A percentile compares a stretch with the other conserved stretches of the same genome.
Conservation (phyloP, 2,797 vertebrate species). For the Tangara arthus region DNA sequence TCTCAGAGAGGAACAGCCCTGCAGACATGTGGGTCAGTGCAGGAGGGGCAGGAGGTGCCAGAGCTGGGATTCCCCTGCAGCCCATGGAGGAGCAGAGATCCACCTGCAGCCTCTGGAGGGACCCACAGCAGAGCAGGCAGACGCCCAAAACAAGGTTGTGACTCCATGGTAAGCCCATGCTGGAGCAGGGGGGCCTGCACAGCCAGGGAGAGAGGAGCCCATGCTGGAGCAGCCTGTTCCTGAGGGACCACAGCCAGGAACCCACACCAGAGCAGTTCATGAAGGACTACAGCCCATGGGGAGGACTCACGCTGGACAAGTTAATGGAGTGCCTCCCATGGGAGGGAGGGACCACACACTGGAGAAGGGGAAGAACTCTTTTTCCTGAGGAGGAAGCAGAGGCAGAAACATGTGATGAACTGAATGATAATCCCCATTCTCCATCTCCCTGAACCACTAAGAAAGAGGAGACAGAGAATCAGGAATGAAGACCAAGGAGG, state of each 20-base stretch:
- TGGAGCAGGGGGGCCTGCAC: neutral
- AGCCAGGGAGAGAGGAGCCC: neutral
- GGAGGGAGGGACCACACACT: neutral
- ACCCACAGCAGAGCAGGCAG: accelerated
- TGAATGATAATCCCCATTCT: neutral
- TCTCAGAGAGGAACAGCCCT: neutral
- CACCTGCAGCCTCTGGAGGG: neutral
- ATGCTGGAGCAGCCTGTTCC: neutral
- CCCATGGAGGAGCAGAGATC: neutral
- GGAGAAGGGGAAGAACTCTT: neutral
- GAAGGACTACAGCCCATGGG: neutral
- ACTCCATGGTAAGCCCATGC: neutral
- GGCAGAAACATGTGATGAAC: neutral
- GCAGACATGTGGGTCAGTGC: neutral
- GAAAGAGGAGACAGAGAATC: neutral
- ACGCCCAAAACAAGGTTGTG: neutral
- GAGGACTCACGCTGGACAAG: neutral
- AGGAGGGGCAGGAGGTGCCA: neutral
- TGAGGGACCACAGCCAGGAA: neutral
- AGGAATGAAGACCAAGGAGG: neutral
- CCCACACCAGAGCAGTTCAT: neutral
- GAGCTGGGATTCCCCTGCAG: neutral
- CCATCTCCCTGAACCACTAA: neutral
- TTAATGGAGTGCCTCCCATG: neutral
- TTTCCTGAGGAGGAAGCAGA: neutral